Percentiles rank a stretch among this genome's conserved stretches.
Evolutionary conservation across 2,797 vertebrate species (phyloP).

Genomic region (Ispidina picta): DNA sequence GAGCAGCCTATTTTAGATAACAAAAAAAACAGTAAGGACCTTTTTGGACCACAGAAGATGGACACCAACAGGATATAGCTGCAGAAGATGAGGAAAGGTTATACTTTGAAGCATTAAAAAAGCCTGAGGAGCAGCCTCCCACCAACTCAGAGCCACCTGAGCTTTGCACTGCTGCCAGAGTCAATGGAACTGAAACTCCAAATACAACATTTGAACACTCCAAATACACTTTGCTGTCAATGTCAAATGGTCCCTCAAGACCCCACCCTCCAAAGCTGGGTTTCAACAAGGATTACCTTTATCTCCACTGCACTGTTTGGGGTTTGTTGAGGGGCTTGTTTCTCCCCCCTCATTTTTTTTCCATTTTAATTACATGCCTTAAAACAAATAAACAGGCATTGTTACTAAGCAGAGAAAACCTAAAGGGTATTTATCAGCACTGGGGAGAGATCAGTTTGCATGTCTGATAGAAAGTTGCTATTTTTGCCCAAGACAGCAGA

Average conservation of each 20-base stretch:
- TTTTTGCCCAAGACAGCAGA: constrained; percentile 6
- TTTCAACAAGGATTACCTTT: neutral
- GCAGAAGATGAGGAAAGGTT: neutral
- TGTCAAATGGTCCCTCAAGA: neutral
- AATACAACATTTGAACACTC: neutral
- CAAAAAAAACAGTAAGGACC: neutral
- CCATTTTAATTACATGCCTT: neutral
- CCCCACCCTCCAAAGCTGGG: neutral
- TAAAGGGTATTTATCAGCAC: neutral
- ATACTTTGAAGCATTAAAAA: neutral
- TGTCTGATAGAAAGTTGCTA: constrained; percentile 30
- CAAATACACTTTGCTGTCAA: neutral
- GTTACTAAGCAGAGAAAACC: neutral
- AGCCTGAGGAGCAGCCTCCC: neutral
- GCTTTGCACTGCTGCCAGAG: neutral
- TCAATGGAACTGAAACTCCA: neutral
- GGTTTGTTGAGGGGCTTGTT: no score
- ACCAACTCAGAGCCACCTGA: fast-evolving
- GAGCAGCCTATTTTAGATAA: neutral
- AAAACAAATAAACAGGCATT: neutral
- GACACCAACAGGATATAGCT: neutral
- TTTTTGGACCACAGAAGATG: neutral
- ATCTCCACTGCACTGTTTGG: neutral
- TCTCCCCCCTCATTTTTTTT: neutral
- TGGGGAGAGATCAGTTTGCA: constrained; percentile 10